phyloP scores from a whole-genome alignment of 2,888 invertebrate species.

The Noctua fimbriata region DNA sequence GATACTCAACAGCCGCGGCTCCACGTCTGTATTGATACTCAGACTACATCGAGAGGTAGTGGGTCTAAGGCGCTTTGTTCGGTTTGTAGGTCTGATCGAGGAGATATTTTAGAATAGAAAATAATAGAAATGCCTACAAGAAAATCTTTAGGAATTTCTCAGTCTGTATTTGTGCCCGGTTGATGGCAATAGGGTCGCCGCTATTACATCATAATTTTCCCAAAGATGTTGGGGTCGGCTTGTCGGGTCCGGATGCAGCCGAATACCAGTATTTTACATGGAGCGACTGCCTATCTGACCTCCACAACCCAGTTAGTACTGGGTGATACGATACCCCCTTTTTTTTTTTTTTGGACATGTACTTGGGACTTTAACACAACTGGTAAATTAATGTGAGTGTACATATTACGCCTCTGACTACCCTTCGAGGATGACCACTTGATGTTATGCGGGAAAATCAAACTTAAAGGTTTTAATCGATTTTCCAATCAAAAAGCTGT shows the following conservation, averaged over 20 bases:
- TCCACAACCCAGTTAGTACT: neutral
- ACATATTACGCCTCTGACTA: no score
- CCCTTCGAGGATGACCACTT: no score
- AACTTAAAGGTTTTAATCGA: no score
- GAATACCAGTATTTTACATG: neutral
- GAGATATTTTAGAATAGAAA: slow-evolving; percentile 17
- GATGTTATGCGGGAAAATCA: no score
- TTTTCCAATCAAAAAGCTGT: no score
- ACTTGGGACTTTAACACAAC: no score
- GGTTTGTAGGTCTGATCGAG: slow-evolving; percentile 1
- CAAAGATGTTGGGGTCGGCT: neutral
- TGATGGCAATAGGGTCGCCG: neutral
- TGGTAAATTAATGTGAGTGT: no score
- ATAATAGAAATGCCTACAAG: neutral
- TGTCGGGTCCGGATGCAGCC: neutral
- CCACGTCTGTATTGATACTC: slow-evolving; percentile 32
- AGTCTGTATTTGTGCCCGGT: neutral
- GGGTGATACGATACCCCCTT: no score
- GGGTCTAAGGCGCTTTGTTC: slow-evolving; percentile 30
- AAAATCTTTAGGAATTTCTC: neutral
- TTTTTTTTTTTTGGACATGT: no score
- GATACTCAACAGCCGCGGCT: slow-evolving; percentile 32
- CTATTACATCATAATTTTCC: neutral
- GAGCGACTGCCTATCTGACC: neutral
- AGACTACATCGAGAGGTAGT: slow-evolving; percentile 1